Evolutionary conservation across 2,888 invertebrate genomes (phyloP), one percentile per base, ranked within the genome.

Genomic region (Scaptomyza caliginosa): DNA sequence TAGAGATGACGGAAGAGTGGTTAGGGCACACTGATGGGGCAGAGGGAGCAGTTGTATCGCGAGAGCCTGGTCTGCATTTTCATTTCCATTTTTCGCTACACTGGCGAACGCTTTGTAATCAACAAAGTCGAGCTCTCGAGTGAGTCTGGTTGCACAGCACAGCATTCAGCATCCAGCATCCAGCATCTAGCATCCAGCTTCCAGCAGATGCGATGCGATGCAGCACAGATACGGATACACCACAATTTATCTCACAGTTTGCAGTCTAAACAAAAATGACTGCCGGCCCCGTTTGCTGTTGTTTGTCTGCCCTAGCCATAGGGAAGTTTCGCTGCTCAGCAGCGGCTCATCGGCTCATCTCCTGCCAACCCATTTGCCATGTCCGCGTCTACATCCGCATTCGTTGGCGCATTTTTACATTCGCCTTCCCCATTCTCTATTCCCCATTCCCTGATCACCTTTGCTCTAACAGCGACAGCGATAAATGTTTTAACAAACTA

Each of bases 231-330:
- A 86, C 77, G 78, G 79, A 81, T 82, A 87, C 74, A 64, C 71
- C 77, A 74, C 88, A 79, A 83, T 83, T 83, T 82, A 82, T 82
- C 81, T 82, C 81, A 81, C 83, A 83, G 83, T 83, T 88, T 88
- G 83, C 87, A 86, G 83, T 83, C 88, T 84, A 88, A 87, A 87
- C 88, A 86, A 86, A 83, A 79, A 78, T 85, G 86, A 79, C 83
- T 81, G 82, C 54, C 51, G 42, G 59, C 51, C 49, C 43, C 43
- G 46, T 67, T 62, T 32, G 16, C 40, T 32, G 32, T 24, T 38
- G 49, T 39, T 21, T 42, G 63, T 54, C 49, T 55, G 64, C 66
- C 66, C 60, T 71, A 60, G 66, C 67, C 64, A 67, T 77, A 67
- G 71, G 67, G 52, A 54, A 58, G 43, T 19, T 56, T 40, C 43